Percentiles rank a stretch among this genome's conserved stretches.
Evolutionary conservation across 1,140 invertebrate genomes (phyloP).

Genomic region (Meloidogyne hapla): DNA sequence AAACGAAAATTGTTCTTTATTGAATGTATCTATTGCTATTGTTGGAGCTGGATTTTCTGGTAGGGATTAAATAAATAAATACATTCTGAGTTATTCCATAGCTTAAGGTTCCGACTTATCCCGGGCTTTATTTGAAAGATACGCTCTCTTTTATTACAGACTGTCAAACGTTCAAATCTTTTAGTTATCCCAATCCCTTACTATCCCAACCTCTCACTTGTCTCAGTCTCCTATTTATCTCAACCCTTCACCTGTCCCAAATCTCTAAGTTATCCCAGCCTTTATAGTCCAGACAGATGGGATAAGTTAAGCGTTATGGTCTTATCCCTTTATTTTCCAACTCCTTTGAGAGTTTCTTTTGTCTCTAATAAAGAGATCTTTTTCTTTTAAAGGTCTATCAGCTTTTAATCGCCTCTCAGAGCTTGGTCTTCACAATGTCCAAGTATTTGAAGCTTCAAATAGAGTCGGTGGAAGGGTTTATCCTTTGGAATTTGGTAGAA

Average conservation of each 20-base stretch:
- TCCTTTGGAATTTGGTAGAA: conserved; percentile 35
- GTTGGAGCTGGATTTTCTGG: conserved; percentile 41
- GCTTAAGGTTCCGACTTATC: too few relatives aligned
- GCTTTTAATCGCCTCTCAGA: neutral
- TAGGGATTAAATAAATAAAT: neutral
- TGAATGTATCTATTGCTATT: conserved; percentile 37
- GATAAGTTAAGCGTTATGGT: too few relatives aligned
- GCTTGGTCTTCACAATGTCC: conserved; percentile 32
- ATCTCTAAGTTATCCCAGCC: neutral
- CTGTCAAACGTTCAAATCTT: too few relatives aligned
- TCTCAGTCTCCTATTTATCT: neutral
- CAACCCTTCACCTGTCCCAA: neutral
- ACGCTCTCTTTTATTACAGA: too few relatives aligned
- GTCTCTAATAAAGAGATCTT: too few relatives aligned
- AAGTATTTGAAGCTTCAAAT: conserved; percentile 39
- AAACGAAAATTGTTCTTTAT: neutral
- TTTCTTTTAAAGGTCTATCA: conserved; percentile 12
- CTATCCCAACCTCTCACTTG: neutral
- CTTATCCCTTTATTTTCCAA: too few relatives aligned
- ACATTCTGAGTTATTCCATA: too few relatives aligned
- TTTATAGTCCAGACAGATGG: too few relatives aligned
- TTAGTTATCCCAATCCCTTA: neutral
- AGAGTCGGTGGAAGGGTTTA: conserved; percentile 40
- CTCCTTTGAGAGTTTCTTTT: too few relatives aligned
- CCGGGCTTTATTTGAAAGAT: too few relatives aligned